Evolutionary conservation across 2,888 invertebrate species (phyloP).

Genomic region (Onchidella celtica): DNA sequence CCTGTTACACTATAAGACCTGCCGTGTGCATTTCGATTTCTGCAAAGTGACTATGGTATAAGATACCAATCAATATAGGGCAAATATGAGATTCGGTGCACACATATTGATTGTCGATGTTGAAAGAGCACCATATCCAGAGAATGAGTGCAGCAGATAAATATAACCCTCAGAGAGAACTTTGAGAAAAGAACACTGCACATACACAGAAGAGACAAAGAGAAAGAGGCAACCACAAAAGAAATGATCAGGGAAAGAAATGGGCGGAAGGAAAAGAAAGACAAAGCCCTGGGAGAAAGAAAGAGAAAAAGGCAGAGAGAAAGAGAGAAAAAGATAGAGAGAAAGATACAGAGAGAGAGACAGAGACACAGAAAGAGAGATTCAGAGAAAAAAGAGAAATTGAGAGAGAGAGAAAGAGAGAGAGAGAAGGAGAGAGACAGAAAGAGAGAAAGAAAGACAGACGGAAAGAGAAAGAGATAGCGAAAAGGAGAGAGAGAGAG

Average conservation of each 20-base stretch:
- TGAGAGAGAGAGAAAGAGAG: no score
- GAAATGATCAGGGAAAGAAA: no score
- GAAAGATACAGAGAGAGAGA: background rate
- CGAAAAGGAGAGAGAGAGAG: background rate
- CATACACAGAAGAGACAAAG: background rate
- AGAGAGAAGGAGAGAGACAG: slow-evolving; percentile 17
- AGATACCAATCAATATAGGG: no score
- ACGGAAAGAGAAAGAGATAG: background rate
- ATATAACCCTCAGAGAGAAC: background rate
- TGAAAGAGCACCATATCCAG: no score
- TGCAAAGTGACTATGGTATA: no score
- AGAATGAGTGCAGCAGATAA: background rate
- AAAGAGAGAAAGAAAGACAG: slow-evolving; percentile 27
- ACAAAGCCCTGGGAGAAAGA: background rate
- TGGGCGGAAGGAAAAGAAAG: background rate
- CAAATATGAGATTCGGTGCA: no score
- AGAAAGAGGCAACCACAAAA: background rate
- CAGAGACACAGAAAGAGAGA: background rate
- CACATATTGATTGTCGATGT: no score
- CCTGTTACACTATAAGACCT: background rate
- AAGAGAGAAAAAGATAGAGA: background rate
- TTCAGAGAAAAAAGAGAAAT: background rate
- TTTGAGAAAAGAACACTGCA: no score
- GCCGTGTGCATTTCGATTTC: background rate
- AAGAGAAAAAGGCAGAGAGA: background rate